These are phyloP conservation scores for Penelope pileata DNA, from an alignment of 2,113 vertebrate genomes.

Conservation along the genomic window DNA sequence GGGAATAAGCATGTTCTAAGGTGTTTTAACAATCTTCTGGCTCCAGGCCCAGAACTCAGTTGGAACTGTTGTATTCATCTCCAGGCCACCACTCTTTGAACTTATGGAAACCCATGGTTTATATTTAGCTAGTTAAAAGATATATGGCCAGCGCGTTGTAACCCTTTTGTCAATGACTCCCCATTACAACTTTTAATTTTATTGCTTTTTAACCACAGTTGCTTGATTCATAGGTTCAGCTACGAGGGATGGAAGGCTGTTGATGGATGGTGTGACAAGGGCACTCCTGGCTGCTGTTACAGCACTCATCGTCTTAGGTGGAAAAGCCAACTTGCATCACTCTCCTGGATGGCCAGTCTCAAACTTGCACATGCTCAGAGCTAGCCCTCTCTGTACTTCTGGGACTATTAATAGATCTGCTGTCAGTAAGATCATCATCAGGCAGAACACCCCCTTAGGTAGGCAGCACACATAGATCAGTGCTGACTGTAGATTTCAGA, in stretches of 20 bases:
- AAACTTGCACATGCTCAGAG: background rate
- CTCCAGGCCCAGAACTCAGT: slow-evolving; percentile 69
- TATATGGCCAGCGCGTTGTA: slow-evolving; percentile 37
- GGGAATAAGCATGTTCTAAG: slow-evolving; percentile 63
- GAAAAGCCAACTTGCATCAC: slow-evolving; percentile 6
- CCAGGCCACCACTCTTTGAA: slow-evolving; percentile 72
- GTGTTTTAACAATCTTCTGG: slow-evolving; percentile 62
- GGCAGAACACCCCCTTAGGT: background rate
- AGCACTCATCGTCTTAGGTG: background rate
- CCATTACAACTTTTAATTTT: slow-evolving; percentile 69
- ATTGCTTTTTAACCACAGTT: slow-evolving; percentile 66
- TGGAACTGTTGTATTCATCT: slow-evolving; percentile 67
- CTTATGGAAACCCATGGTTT: slow-evolving; percentile 67
- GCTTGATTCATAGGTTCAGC: slow-evolving; percentile 57
- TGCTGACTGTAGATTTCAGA: background rate
- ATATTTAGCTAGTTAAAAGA: slow-evolving; percentile 73
- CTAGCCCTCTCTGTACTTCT: background rate
- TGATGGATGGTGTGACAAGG: slow-evolving; percentile 56
- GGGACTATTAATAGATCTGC: background rate
- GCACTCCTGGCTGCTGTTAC: slow-evolving; percentile 32
- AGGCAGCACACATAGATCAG: background rate
- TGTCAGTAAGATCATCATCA: background rate
- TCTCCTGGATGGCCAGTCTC: background rate
- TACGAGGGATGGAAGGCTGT: background rate
- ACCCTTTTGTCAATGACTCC: slow-evolving; percentile 56